Percentiles rank a stretch among this genome's conserved stretches.
phyloP scores from a whole-genome alignment of 2,113 vertebrate species.

The Podocnemis expansa region DNA sequence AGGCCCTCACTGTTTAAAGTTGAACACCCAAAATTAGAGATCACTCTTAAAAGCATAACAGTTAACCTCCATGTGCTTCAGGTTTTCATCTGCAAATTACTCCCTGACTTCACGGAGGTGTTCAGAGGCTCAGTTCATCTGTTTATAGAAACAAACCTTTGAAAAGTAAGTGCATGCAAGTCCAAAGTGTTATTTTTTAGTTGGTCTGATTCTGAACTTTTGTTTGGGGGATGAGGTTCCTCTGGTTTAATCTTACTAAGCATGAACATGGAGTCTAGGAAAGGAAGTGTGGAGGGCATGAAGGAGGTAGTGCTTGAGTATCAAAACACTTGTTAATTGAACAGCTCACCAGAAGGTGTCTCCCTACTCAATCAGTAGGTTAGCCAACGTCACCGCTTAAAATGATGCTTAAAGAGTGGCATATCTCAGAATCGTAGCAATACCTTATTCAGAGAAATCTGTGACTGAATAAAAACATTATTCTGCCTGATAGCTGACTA shows the following conservation, averaged over 20 bases:
- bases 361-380: constrained; percentile 23
- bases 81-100: neutral
- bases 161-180: neutral
- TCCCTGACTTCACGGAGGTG: neutral
- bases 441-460: neutral
- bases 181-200: neutral
- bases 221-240: too few relatives aligned
- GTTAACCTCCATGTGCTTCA: neutral
- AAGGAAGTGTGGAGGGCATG: neutral
- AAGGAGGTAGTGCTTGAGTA: neutral
- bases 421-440: neutral
- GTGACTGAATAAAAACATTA: neutral
- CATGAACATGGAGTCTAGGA: neutral
- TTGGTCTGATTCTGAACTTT: neutral
- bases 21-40: neutral
- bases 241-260: neutral
- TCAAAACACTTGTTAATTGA: constrained; percentile 39
- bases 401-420: neutral
- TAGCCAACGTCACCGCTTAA: neutral
- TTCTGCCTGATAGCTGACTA: neutral
- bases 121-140: neutral
- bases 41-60: neutral
- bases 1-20: neutral
- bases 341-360: constrained; percentile 59
- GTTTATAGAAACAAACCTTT: neutral